A percentile compares a stretch with the other conserved stretches of the same genome.
phyloP scores from a whole-genome alignment of 2,888 invertebrate genomes.

The Megalurothrips usitatus region DNA sequence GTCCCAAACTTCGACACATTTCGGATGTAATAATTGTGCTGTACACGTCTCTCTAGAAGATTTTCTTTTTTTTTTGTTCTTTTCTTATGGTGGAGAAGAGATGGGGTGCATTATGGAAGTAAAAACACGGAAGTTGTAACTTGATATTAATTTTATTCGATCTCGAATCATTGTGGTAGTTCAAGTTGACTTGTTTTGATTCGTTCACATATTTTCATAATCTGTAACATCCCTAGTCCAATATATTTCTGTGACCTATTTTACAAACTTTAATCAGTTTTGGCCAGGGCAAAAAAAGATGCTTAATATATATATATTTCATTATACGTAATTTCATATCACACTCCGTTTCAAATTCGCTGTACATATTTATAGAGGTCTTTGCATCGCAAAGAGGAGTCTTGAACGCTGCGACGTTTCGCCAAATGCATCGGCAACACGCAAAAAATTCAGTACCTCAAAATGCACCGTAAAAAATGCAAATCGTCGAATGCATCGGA shows the following conservation, averaged over 20 bases:
- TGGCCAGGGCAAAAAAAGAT: constrained; percentile 15
- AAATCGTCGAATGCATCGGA: too few relatives aligned
- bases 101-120: background rate
- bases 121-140: background rate
- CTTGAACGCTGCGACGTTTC: background rate
- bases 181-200: constrained; percentile 20
- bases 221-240: background rate
- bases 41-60: too few relatives aligned
- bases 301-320: constrained; percentile 12
- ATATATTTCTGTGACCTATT: constrained; percentile 7
- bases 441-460: too few relatives aligned
- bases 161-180: constrained; percentile 1
- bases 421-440: too few relatives aligned
- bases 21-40: too few relatives aligned
- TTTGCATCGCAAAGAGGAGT: background rate
- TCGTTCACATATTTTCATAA: background rate
- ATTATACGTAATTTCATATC: constrained; percentile 25
- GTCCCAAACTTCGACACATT: too few relatives aligned
- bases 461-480: too few relatives aligned
- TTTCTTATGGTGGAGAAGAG: background rate
- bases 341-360: constrained; percentile 19
- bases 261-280: constrained; percentile 15
- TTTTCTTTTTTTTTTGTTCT: background rate
- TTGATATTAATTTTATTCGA: constrained; percentile 12
- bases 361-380: background rate